Base-by-base conservation (phyloP, 1,140 invertebrate genomes). In the Pachyrhynchus sulphureomaculatus region DNA sequence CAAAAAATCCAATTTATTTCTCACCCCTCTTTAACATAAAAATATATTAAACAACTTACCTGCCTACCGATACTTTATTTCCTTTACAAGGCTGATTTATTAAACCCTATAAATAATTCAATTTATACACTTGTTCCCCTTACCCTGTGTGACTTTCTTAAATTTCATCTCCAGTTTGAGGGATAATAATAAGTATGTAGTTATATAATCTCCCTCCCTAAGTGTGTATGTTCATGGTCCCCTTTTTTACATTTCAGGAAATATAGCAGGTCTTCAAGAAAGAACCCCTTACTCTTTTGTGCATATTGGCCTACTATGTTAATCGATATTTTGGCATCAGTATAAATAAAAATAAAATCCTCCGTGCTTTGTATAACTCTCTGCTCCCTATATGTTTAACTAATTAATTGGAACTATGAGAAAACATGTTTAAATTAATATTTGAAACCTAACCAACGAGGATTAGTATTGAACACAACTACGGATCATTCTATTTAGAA, bases 71-170 rank as follows among this genome's bases (percentile, higher is more conserved):
- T 56, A 44, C 15, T 45, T 45, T 18, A 34, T 45, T 52, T 44
- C 39, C 18, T 32, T 34, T 44, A 33, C 39, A 34, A 45, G 44
- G 20, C 44, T 51, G 57, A 60, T 60, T 60, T 60, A 60, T 60
- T 60, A 62, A 53, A 37, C 49, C 48, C 32, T 32, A 54, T 62
- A 62, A 62, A 62, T 62, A 62, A 62, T 62, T 62, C 59, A 60
- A 60, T 60, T 60, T 52, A 60, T 60, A 60, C 57, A 62, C 59
- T 62, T 62, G 59, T 54, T 21, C 33, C 51, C 56, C 33, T 54
- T 39, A 12, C 41, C 20, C 51, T 33, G 36, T 56, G 41, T 44
- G 47, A 52, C 49, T 60, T 60, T 62, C 59, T 62, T 54, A 54
- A 62, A 62, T 62, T 62, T 54, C 59, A 54, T 34, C 52, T 47